These are phyloP conservation scores for Campoplex nolae DNA, from an alignment of 2,888 invertebrate genomes.

Conservation along the genomic window DNA sequence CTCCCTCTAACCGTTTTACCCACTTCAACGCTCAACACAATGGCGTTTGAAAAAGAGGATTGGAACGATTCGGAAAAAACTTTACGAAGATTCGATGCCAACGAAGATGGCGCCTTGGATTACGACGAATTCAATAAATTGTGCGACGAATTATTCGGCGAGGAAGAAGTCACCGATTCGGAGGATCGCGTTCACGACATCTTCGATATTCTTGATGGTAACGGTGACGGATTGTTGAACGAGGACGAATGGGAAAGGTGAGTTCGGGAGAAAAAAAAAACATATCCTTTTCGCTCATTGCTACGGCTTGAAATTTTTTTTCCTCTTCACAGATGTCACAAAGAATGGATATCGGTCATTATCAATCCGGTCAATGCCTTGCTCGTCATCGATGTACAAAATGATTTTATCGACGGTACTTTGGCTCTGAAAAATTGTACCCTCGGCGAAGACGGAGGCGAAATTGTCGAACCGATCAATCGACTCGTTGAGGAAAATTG, in stretches of 20 bases:
- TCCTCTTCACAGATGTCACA: constrained; percentile 88
- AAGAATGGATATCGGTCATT: constrained; percentile 92
- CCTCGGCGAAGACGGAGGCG: constrained; percentile 93
- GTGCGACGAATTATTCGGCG: constrained; percentile 74
- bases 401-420: constrained; percentile 98
- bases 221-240: constrained; percentile 90
- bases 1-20: not conserved
- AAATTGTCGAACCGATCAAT: constrained; percentile 96
- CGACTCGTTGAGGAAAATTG: constrained; percentile 88
- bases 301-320: not conserved
- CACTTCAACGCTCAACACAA: not conserved
- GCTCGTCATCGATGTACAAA: constrained; percentile 98
- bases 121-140: constrained; percentile 74
- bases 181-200: constrained; percentile 89
- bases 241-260: constrained; percentile 89
- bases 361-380: constrained; percentile 92
- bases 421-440: constrained; percentile 95
- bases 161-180: constrained; percentile 78
- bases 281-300: not conserved
- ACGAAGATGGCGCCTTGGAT: constrained; percentile 73
- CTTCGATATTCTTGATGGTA: constrained; percentile 92
- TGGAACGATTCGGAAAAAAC: constrained; percentile 66
- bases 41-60: constrained; percentile 32
- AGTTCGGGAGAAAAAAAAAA: constrained; percentile 19
- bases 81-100: constrained; percentile 71